These are phyloP conservation scores for Hoplostethus atlanticus DNA, from an alignment of 2,797 vertebrate genomes.

Conservation along the genomic window DNA sequence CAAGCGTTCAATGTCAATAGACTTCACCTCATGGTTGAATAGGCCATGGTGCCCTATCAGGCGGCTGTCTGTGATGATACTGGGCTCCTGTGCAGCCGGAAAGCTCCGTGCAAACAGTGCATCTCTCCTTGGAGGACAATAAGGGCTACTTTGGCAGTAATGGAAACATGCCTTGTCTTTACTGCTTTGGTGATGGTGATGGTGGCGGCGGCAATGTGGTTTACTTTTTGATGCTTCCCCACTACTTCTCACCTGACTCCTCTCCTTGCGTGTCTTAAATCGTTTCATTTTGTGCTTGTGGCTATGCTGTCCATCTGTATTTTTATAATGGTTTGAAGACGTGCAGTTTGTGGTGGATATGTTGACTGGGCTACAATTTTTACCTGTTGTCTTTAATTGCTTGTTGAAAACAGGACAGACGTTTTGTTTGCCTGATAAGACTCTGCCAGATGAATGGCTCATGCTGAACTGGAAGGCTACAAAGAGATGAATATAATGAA, in stretches of 20 bases:
- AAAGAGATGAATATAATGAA: slow-evolving; percentile 27
- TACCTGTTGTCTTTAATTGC: slow-evolving; percentile 41
- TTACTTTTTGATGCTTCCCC: slow-evolving; percentile 43
- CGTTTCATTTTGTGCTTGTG: slow-evolving; percentile 71
- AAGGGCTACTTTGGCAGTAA: slow-evolving; percentile 44
- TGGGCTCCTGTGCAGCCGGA: slow-evolving; percentile 65
- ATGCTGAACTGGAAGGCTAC: slow-evolving; percentile 55
- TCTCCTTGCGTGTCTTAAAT: slow-evolving; percentile 81
- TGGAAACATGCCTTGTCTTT: slow-evolving; percentile 42
- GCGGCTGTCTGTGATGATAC: slow-evolving; percentile 89
- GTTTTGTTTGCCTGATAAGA: slow-evolving; percentile 53
- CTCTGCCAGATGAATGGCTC: slow-evolving; percentile 49
- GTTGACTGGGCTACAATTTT: slow-evolving; percentile 20
- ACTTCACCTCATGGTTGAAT: slow-evolving; percentile 91
- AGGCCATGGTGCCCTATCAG: slow-evolving; percentile 89
- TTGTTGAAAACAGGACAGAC: slow-evolving; percentile 32
- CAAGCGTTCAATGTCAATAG: slow-evolving; percentile 88
- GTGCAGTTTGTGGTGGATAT: slow-evolving; percentile 23
- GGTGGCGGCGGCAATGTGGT: slow-evolving; percentile 31
- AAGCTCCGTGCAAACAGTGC: slow-evolving; percentile 46
- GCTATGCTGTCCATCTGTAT: slow-evolving; percentile 25
- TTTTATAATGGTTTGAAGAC: slow-evolving; percentile 18
- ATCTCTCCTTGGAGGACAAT: slow-evolving; percentile 48
- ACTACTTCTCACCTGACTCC: slow-evolving; percentile 63
- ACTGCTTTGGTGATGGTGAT: slow-evolving; percentile 30